These are phyloP conservation scores for Oscheius sp. DNA, from an alignment of 2,888 invertebrate species.

Conservation along the genomic window DNA sequence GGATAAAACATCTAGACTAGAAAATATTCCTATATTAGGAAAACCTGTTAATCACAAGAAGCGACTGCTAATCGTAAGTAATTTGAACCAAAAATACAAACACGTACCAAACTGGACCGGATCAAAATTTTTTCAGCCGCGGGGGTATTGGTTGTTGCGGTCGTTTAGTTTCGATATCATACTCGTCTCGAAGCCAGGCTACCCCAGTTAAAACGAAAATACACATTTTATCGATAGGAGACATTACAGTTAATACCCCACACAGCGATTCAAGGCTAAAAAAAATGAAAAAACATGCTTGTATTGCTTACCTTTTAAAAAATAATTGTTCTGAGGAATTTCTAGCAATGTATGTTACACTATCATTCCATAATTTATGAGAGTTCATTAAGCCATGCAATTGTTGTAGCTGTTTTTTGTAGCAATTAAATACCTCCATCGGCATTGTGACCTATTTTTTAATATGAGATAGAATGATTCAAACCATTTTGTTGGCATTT, in stretches of 20 bases:
- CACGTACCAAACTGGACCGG: too few relatives aligned
- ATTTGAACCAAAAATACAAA: too few relatives aligned
- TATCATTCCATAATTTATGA: conserved; percentile 25
- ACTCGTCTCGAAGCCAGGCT: conserved; percentile 24
- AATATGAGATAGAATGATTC: background rate
- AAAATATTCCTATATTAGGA: too few relatives aligned
- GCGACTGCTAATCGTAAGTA: too few relatives aligned
- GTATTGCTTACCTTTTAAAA: conserved; percentile 13
- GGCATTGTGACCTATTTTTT: conserved; percentile 23
- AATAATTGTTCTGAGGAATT: conserved; percentile 18
- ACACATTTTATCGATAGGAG: conserved; percentile 9
- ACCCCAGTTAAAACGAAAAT: conserved; percentile 20
- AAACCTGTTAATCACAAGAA: too few relatives aligned
- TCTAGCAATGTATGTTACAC: background rate
- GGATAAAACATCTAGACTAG: too few relatives aligned
- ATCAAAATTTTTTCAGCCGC: too few relatives aligned
- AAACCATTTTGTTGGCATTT: conserved; percentile 8
- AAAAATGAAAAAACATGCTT: background rate
- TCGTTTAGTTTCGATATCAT: conserved; percentile 24
- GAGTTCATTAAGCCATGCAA: conserved; percentile 25
- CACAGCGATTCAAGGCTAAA: conserved; percentile 24
- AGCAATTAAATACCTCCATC: conserved; percentile 7
- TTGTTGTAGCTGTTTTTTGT: conserved; percentile 13
- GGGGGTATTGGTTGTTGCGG: conserved; percentile 2
- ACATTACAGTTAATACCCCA: conserved; percentile 2